Conservation (phyloP, 2,888 invertebrate species). For the Willowsia nigromaculata region DNA sequence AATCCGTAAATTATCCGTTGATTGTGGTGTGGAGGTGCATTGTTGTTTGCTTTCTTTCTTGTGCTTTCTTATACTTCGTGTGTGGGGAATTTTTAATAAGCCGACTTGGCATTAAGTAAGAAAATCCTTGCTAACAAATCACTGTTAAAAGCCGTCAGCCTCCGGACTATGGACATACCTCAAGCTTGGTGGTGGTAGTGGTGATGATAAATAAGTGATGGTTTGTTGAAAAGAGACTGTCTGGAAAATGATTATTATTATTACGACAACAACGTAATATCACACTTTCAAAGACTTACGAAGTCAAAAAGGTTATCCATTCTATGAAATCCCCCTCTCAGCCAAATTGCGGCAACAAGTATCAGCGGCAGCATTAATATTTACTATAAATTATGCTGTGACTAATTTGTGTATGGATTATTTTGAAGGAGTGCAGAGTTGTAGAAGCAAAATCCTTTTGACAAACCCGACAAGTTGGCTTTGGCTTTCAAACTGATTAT, state of each 20-base stretch:
- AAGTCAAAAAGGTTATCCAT: conserved; percentile 53
- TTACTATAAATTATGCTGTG: neutral
- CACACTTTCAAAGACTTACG: conserved; percentile 19
- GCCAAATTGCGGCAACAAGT: neutral
- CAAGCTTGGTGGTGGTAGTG: neutral
- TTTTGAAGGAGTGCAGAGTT: conserved; percentile 5
- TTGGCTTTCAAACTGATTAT: conserved; percentile 45
- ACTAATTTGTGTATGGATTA: conserved; percentile 49
- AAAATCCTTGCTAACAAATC: neutral
- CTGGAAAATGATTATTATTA: conserved; percentile 33
- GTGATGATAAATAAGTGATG: conserved; percentile 12
- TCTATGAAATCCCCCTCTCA: neutral
- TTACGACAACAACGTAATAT: conserved; percentile 19
- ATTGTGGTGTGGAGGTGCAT: neutral
- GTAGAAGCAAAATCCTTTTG: conserved; percentile 52
- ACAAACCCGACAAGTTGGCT: conserved; percentile 51
- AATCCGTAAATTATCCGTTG: neutral
- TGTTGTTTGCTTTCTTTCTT: conserved; percentile 10
- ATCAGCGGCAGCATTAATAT: neutral
- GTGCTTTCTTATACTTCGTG: conserved; percentile 38
- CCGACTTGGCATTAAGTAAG: neutral
- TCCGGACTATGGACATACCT: neutral
- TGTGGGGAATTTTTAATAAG: conserved; percentile 50
- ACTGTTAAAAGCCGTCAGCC: neutral
- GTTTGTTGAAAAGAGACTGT: conserved; percentile 4